Base-by-base conservation (phyloP, 2,797 vertebrate species). In the Tachyglossus aculeatus region DNA sequence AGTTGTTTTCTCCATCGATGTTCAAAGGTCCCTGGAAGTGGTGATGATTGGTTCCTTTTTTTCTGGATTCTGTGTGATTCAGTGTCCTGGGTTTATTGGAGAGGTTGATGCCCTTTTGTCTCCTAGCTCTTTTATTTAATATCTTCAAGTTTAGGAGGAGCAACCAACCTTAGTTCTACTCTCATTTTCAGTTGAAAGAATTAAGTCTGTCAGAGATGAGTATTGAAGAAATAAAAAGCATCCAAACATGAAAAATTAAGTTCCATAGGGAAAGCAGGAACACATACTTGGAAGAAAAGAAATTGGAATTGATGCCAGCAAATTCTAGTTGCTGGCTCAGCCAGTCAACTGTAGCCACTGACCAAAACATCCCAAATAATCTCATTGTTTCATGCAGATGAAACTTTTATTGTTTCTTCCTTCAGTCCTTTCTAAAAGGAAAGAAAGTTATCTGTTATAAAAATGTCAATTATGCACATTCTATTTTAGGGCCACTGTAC, bases 371-470 rank as follows among this genome's bases (percentile, higher is more conserved):
- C 2, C n/a, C 22, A 31, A 27, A 67, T n/a, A 57, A 32, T 62
- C 50, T 45, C 62, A 2, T 39, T 73, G 9, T 59, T 53, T 77
- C 25, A 44, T 50, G 64, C 41, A 57, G 25, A 36, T 66, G n/a
- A 32, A 53, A 74, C 37, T 64, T 54, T 8, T 12, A n/a, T n/a
- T 68, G 41, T 62, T 78, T 61, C 37, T 39, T 63, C n/a, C 27
- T 45, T 24, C 12, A 56, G n/a, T 33, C 70, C 14, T 7, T 21
- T 37, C 43, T 51, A 73, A 60, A 60, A 43, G 7, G 2, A 54
- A 77, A 71, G 38, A 33, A 22, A 2, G 2, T 71, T 29, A 43
- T 40, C 22, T 12, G 31, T 43, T 68, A 41, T 50, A 24, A 78
- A 74, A 16, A 11, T 16, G n/a, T 9, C 70, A 74, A 78, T 19